A percentile compares a stretch with the other conserved stretches of the same genome.
These are phyloP conservation scores for Manacus vitellinus DNA, from an alignment of 2,113 vertebrate genomes.

Conservation along the genomic window DNA sequence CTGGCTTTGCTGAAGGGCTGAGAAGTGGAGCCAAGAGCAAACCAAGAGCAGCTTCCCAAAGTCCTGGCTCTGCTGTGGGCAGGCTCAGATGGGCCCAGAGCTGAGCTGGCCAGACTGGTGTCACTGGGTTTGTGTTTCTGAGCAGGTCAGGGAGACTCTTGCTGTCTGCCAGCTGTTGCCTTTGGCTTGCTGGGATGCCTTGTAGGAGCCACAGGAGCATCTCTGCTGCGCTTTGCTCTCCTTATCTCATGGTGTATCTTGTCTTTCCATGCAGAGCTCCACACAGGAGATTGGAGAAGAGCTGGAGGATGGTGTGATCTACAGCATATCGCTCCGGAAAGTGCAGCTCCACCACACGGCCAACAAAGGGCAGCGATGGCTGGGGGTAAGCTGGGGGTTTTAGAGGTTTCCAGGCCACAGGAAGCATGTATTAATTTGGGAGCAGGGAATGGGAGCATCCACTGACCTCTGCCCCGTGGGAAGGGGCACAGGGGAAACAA, in stretches of 20 bases:
- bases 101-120: neutral
- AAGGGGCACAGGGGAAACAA: neutral
- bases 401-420: neutral
- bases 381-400: constrained; percentile 80
- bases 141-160: neutral
- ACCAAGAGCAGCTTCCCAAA: neutral
- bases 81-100: neutral
- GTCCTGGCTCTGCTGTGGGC: neutral
- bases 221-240: neutral
- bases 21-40: neutral
- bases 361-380: constrained; percentile 96
- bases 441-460: neutral
- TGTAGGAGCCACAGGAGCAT: fast-evolving
- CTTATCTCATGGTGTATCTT: neutral
- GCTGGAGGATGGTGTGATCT: constrained; percentile 92
- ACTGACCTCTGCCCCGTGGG: fast-evolving
- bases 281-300: constrained; percentile 99
- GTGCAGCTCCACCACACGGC: constrained; percentile 91
- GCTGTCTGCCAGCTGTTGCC: neutral
- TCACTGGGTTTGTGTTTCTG: neutral
- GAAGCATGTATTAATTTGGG: neutral
- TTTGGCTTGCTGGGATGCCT: neutral
- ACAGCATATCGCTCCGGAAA: constrained; percentile 94
- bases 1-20: neutral
- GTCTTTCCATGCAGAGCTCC: constrained; percentile 81